Conservation (phyloP, 35 echinoderm and acorn worm genomes). For the Apostichopus parvimensis region DNA sequence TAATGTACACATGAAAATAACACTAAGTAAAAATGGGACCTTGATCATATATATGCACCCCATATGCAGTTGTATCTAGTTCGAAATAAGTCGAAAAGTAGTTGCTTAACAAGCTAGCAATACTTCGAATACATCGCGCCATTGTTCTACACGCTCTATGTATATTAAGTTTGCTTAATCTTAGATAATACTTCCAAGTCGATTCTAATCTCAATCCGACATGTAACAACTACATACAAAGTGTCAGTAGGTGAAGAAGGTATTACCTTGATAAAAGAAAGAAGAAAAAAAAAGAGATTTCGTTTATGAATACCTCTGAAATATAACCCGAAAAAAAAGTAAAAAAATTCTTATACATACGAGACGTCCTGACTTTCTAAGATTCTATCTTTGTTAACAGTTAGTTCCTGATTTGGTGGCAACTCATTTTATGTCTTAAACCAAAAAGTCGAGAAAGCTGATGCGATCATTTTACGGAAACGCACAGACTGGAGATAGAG, state of each 20-base stretch:
- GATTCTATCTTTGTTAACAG: neutral
- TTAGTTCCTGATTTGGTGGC: neutral
- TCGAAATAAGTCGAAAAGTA: no score
- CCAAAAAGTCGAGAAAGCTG: neutral
- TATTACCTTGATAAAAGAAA: neutral
- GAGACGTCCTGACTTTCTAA: neutral
- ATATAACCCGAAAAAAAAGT: neutral
- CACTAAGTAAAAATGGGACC: no score
- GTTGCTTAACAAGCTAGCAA: neutral
- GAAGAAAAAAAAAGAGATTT: neutral
- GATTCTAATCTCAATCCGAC: neutral
- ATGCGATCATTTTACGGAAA: constrained; percentile 1
- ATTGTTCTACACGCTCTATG: neutral
- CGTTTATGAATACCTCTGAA: neutral
- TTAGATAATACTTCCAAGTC: neutral
- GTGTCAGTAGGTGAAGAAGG: neutral
- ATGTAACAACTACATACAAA: neutral
- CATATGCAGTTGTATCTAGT: no score
- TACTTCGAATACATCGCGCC: neutral
- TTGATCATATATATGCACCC: no score
- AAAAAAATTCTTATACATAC: neutral
- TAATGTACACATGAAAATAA: no score
- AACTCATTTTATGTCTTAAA: neutral
- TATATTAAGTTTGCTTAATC: neutral
- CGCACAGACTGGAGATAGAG: neutral